Percentiles rank a stretch among this genome's conserved stretches.
Evolutionary conservation across 2,888 invertebrate genomes (phyloP).

Genomic region (Dioctria linearis): DNA sequence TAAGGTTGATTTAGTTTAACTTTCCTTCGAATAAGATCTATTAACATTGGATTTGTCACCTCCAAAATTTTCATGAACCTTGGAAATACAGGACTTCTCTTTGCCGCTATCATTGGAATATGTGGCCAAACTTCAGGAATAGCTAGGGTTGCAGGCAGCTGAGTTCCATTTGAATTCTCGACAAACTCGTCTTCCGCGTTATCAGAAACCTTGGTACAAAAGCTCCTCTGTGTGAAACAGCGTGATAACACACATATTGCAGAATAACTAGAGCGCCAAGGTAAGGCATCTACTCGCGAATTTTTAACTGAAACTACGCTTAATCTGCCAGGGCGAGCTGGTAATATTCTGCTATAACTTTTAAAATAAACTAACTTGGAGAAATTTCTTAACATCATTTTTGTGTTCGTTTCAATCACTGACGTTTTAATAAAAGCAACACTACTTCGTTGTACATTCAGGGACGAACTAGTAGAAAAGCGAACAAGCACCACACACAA

Average conservation of each 20-base stretch:
- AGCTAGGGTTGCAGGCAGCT: constrained; percentile 87
- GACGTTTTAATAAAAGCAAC: too few relatives aligned
- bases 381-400: too few relatives aligned
- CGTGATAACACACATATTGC: too few relatives aligned
- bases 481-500: not conserved
- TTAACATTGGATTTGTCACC: constrained; percentile 89
- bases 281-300: too few relatives aligned
- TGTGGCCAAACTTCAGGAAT: constrained; percentile 98
- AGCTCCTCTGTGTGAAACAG: not conserved
- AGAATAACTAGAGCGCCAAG: too few relatives aligned
- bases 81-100: constrained; percentile 96
- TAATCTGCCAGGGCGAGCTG: too few relatives aligned
- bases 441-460: too few relatives aligned
- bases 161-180: constrained; percentile 60
- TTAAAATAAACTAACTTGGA: too few relatives aligned
- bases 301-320: too few relatives aligned
- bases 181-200: not conserved
- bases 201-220: not conserved
- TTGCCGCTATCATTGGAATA: constrained; percentile 95
- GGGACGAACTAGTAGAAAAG: not conserved
- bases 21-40: constrained; percentile 92
- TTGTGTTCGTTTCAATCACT: too few relatives aligned
- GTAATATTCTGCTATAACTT: too few relatives aligned
- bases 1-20: constrained; percentile 97
- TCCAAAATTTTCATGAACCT: constrained; percentile 98